Evolutionary conservation across 2,113 vertebrate genomes (phyloP).

Genomic region (Cyanoliseus patagonus): DNA sequence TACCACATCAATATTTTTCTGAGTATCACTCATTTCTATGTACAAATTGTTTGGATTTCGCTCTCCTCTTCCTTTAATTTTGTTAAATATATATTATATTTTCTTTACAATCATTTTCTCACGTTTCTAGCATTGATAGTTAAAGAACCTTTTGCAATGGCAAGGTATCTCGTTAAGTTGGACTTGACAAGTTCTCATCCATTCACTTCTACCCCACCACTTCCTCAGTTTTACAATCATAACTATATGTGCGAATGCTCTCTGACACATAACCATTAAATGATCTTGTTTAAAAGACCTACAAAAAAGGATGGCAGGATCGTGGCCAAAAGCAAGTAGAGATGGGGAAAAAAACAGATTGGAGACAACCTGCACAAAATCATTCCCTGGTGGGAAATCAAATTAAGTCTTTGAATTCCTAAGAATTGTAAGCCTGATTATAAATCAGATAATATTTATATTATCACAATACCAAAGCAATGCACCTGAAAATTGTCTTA

Average conservation of each 20-base stretch:
- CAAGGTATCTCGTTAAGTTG: not conserved
- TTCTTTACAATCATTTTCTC: not conserved
- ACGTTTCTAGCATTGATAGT: not conserved
- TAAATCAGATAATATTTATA: not conserved
- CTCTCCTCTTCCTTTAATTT: not conserved
- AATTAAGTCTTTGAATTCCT: not conserved
- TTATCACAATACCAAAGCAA: not conserved
- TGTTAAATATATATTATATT: not conserved
- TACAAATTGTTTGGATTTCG: not conserved
- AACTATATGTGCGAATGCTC: not conserved
- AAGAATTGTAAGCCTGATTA: not conserved
- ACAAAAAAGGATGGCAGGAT: not conserved
- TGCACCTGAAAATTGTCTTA: not conserved
- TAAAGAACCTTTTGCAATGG: not conserved
- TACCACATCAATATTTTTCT: rapidly evolving
- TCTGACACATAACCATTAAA: not conserved
- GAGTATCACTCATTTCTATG: not conserved
- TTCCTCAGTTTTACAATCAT: not conserved
- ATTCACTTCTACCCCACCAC: not conserved
- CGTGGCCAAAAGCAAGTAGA: not conserved
- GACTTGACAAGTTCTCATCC: not conserved
- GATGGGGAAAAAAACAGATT: not conserved
- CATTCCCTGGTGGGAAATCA: not conserved
- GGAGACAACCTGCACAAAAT: not conserved
- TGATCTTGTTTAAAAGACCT: not conserved